A percentile compares a stretch with the other conserved stretches of the same genome.
Conservation (phyloP, 2,113 vertebrate genomes). For the Nesoenas mayeri region DNA sequence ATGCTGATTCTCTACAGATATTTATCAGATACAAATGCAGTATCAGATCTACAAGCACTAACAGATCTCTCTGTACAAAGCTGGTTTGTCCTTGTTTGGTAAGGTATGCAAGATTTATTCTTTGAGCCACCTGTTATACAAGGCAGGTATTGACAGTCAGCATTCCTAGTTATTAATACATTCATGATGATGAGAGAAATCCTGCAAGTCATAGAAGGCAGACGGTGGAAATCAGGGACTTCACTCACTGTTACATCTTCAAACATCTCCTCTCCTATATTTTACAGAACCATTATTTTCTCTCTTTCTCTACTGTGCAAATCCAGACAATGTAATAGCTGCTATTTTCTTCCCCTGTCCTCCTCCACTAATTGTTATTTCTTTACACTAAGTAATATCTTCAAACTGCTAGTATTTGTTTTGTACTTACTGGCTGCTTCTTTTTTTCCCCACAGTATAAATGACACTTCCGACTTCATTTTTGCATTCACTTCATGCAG, state of each 20-base stretch:
- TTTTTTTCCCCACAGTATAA: background rate
- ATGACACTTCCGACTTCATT: constrained; percentile 22
- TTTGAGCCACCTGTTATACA: background rate
- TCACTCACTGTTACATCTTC: background rate
- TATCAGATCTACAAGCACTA: background rate
- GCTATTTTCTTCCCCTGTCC: background rate
- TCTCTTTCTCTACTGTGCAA: background rate
- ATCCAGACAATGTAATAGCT: background rate
- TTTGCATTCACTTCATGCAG: constrained; percentile 41
- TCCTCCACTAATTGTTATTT: background rate
- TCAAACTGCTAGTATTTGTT: background rate
- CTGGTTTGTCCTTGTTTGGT: background rate
- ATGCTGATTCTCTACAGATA: background rate
- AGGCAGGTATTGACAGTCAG: background rate
- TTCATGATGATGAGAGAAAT: background rate
- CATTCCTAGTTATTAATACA: background rate
- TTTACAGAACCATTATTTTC: background rate
- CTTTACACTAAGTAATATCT: background rate
- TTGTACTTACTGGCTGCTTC: background rate
- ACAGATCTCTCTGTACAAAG: background rate
- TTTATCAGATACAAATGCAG: background rate
- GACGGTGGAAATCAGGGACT: background rate
- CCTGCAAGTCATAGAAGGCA: background rate
- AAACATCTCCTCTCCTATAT: background rate
- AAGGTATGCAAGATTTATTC: background rate